Conservation (phyloP, 2,113 vertebrate species). For the Noturus placidus region DNA sequence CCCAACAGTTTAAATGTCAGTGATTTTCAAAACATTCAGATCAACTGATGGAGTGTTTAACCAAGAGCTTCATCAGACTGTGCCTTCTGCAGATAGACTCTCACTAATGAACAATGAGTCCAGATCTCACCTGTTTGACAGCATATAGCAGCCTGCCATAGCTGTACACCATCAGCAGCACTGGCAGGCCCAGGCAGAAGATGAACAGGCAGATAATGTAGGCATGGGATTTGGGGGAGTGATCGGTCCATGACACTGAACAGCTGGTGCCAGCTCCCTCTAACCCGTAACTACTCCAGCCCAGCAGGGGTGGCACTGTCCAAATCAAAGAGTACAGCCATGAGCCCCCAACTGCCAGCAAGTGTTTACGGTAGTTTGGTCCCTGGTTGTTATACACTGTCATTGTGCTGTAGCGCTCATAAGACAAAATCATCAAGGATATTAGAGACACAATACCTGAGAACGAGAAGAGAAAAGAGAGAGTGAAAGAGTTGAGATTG, state of each 20-base stretch:
- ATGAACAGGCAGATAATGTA: slow-evolving; percentile 87
- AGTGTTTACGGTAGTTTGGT: slow-evolving; percentile 71
- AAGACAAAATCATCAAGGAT: slow-evolving; percentile 83
- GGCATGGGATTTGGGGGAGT: slow-evolving; percentile 71
- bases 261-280: slow-evolving; percentile 86
- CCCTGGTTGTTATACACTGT: slow-evolving; percentile 78
- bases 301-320: slow-evolving; percentile 84
- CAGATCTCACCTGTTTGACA: slow-evolving; percentile 79
- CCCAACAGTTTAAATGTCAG: not conserved
- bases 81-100: not conserved
- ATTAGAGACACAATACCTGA: slow-evolving; percentile 86
- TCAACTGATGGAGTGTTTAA: not conserved
- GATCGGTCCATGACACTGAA: slow-evolving; percentile 81
- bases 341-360: slow-evolving; percentile 76
- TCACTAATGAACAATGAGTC: not conserved
- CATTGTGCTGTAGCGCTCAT: slow-evolving; percentile 85
- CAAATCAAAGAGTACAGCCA: slow-evolving; percentile 87
- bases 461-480: slow-evolving; percentile 13
- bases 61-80: not conserved
- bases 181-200: slow-evolving; percentile 82
- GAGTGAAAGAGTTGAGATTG: not conserved
- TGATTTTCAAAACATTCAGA: not conserved
- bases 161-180: slow-evolving; percentile 83
- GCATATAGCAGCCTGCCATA: slow-evolving; percentile 79
- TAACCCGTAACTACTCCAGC: slow-evolving; percentile 84